phyloP scores from a whole-genome alignment of 2,888 invertebrate species.

The Colletes collaris region DNA sequence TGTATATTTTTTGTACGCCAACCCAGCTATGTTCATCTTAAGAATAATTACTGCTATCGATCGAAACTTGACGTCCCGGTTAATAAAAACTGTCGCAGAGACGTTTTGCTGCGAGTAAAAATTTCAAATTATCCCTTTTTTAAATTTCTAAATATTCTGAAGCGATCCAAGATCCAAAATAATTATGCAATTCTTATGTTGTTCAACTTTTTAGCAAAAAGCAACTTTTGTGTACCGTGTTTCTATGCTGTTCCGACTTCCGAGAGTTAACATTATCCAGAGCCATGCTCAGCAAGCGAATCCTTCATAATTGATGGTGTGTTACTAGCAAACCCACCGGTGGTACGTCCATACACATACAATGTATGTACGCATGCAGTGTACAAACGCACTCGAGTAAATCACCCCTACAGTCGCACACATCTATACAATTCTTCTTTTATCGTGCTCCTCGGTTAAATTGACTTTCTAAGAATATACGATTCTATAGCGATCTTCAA shows the following conservation, averaged over 20 bases:
- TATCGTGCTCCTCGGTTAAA: neutral
- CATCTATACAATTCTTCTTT: neutral
- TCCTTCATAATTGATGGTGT: conserved; percentile 15
- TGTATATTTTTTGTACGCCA: too few relatives aligned
- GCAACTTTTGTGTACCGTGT: neutral
- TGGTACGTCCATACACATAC: neutral
- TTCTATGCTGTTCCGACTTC: neutral
- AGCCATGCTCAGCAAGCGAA: neutral
- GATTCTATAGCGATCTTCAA: too few relatives aligned
- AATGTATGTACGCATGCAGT: neutral
- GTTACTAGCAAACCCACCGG: conserved; percentile 8
- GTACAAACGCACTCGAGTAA: neutral
- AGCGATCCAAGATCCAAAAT: too few relatives aligned
- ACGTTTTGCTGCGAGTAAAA: too few relatives aligned
- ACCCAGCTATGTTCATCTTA: too few relatives aligned
- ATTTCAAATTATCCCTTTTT: too few relatives aligned
- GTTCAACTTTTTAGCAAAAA: neutral
- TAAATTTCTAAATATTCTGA: too few relatives aligned
- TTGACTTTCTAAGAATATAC: too few relatives aligned
- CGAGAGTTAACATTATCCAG: conserved; percentile 5
- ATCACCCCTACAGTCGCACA: neutral
- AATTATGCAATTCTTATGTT: neutral
- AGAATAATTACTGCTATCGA: too few relatives aligned
- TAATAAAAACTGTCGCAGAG: too few relatives aligned
- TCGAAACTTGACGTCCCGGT: too few relatives aligned